A percentile compares a stretch with the other conserved stretches of the same genome.
These are phyloP conservation scores for Graptemys geographica DNA, from an alignment of 2,797 vertebrate species.

Conservation along the genomic window DNA sequence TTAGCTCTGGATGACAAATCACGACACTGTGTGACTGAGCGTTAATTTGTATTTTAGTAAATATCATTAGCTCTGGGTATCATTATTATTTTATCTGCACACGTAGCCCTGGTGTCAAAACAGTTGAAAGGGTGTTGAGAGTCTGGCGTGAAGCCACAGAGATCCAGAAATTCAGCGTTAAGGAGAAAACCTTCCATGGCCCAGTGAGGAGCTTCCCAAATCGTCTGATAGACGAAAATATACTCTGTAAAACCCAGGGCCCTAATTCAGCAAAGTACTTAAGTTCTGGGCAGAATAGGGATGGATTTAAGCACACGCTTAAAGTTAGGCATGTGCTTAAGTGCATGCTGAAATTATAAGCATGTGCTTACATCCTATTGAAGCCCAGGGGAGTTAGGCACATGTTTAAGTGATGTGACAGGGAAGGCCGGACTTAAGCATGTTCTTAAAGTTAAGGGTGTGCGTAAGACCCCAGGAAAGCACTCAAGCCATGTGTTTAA, in stretches of 20 bases:
- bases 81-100: slow-evolving; percentile 16
- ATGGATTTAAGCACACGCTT: too few species aligned
- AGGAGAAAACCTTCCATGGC: background rate
- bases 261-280: background rate
- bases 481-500: background rate
- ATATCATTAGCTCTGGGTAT: slow-evolving; percentile 66
- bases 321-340: background rate
- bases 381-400: background rate
- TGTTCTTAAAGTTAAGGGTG: background rate
- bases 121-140: background rate
- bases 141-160: background rate
- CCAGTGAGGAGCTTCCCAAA: background rate
- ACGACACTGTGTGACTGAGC: slow-evolving; percentile 54
- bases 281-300: too few species aligned
- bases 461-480: background rate
- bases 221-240: background rate
- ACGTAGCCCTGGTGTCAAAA: slow-evolving; percentile 56
- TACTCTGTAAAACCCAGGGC: background rate
- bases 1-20: slow-evolving; percentile 79
- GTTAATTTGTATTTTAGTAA: slow-evolving; percentile 73
- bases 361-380: background rate
- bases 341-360: background rate
- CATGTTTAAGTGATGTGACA: background rate
- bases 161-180: background rate
- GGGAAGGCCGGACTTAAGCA: background rate